Conservation (phyloP, 2,888 invertebrate genomes). For the Nephrotoma appendiculata region DNA sequence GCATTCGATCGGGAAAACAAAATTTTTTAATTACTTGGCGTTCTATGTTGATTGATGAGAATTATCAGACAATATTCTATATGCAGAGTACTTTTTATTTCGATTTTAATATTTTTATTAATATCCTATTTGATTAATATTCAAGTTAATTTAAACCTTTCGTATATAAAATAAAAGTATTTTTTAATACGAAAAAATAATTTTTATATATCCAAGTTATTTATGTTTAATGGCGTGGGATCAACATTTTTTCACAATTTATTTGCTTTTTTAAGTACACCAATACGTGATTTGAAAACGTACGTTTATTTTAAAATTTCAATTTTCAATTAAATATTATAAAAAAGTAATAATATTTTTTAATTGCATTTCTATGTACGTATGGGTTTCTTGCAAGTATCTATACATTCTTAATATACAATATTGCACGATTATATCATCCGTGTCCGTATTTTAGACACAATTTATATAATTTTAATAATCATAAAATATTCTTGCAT, state of each 20-base stretch:
- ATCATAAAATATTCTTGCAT: background rate
- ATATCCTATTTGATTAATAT: background rate
- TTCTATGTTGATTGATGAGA: too few species aligned
- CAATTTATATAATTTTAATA: background rate
- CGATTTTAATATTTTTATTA: background rate
- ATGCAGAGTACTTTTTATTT: background rate
- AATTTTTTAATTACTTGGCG: too few species aligned
- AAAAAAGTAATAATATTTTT: background rate
- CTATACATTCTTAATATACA: background rate
- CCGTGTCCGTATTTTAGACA: background rate
- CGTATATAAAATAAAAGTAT: background rate
- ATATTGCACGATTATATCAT: background rate
- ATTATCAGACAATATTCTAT: too few species aligned
- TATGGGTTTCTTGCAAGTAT: background rate
- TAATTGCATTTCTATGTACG: background rate
- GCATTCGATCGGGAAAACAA: too few species aligned
- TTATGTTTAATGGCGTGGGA: background rate
- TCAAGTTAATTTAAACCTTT: background rate
- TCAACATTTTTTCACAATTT: background rate
- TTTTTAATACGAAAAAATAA: background rate
- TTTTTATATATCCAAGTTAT: background rate
- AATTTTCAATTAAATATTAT: background rate
- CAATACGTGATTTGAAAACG: background rate
- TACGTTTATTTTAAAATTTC: background rate
- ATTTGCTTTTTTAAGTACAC: background rate